Conservation (phyloP, 2,797 vertebrate genomes). For the Sebastes vulpes region DNA sequence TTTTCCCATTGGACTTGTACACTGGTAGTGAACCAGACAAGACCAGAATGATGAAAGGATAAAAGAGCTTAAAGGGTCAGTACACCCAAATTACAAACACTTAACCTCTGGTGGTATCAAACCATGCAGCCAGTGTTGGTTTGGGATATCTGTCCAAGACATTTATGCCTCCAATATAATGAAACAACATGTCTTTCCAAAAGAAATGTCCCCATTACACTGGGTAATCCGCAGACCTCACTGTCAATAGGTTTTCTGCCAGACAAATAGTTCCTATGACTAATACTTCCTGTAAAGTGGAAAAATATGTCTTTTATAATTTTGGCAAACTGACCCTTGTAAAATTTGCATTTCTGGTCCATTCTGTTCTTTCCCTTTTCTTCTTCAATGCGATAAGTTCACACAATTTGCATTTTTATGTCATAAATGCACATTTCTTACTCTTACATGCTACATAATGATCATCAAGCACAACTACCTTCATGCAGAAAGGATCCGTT, state of each 20-base stretch:
- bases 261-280: background rate
- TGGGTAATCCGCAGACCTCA: background rate
- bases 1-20: conserved; percentile 18
- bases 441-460: background rate
- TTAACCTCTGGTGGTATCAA: background rate
- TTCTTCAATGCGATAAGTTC: background rate
- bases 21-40: background rate
- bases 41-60: background rate
- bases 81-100: conserved; percentile 2
- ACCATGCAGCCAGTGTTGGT: background rate
- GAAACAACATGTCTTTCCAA: background rate
- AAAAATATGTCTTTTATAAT: conserved; percentile 1
- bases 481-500: background rate
- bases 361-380: background rate
- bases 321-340: background rate
- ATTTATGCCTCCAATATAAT: background rate
- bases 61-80: background rate
- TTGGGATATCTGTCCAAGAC: background rate
- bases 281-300: background rate
- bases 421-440: background rate
- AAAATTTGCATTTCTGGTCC: background rate
- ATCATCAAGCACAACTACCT: background rate
- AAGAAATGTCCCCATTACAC: background rate
- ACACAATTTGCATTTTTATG: background rate
- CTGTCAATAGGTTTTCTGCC: background rate